Conservation (phyloP, 37 sponge, comb jelly and placozoan species). For the Crambe crambe region DNA sequence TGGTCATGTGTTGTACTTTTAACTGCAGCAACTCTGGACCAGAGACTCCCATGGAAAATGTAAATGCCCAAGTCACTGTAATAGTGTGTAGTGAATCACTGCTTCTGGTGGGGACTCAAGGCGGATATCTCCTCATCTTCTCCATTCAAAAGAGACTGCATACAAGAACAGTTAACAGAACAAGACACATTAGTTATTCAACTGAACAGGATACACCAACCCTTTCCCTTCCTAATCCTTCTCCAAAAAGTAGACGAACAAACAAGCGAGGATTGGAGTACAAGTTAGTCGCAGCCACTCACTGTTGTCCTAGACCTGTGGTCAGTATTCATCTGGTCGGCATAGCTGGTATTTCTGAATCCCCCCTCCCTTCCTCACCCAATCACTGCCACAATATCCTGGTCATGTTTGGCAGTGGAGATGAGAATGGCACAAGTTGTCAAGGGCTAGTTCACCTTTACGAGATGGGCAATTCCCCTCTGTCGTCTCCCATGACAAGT, state of each 20-base stretch:
- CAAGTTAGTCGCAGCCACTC: slow-evolving; percentile 23
- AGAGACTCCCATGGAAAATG: slow-evolving; percentile 7
- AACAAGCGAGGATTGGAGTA: neutral
- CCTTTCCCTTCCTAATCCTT: neutral
- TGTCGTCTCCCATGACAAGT: slow-evolving; percentile 13
- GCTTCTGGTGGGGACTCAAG: slow-evolving; percentile 57
- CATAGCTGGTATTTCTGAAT: neutral
- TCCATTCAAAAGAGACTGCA: slow-evolving; percentile 9
- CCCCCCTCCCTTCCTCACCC: slow-evolving; percentile 15
- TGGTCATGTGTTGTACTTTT: too few relatives aligned
- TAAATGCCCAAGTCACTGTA: slow-evolving; percentile 31
- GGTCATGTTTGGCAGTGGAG: neutral
- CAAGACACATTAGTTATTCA: neutral
- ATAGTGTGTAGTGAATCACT: slow-evolving; percentile 25
- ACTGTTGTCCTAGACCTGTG: slow-evolving; percentile 28
- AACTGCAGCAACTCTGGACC: neutral
- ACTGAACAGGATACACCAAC: neutral
- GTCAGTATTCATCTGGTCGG: slow-evolving; percentile 20
- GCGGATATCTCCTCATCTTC: slow-evolving; percentile 66
- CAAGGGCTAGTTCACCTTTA: neutral
- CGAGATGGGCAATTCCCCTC: slow-evolving; percentile 29
- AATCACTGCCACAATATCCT: slow-evolving; percentile 11
- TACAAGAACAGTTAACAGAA: neutral
- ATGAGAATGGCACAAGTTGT: neutral
- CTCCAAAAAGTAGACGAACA: neutral